Evolutionary conservation across 2,113 vertebrate genomes (phyloP).

Genomic region (Ploceus nigricollis): DNA sequence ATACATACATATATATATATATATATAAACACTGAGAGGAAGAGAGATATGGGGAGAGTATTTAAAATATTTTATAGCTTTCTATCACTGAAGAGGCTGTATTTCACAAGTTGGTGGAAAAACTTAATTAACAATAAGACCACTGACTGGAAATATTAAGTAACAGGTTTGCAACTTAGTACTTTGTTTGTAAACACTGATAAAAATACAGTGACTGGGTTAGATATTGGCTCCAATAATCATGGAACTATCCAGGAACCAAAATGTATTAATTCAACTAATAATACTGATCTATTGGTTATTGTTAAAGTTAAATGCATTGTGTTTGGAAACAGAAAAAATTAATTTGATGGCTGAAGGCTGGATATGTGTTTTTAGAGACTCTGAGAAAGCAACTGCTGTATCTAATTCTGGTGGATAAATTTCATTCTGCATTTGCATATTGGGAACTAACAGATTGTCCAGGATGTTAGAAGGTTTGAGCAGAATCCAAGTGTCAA

Average conservation of each 20-base stretch:
- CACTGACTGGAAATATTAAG: not conserved
- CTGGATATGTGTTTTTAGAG: not conserved
- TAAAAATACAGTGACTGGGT: not conserved
- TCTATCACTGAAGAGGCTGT: not conserved
- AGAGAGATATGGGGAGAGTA: not conserved
- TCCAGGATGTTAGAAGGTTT: not conserved
- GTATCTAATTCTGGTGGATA: not conserved
- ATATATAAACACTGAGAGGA: fast-evolving
- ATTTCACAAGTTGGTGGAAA: not conserved
- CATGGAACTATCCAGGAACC: not conserved
- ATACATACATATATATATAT: fast-evolving
- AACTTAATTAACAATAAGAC: not conserved
- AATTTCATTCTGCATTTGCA: not conserved
- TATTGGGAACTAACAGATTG: not conserved
- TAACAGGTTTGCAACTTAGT: not conserved
- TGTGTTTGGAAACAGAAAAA: not conserved
- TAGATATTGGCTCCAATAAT: not conserved
- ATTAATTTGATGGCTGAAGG: not conserved
- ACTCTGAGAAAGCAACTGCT: not conserved
- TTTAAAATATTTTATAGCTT: not conserved
- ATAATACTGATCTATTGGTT: not conserved
- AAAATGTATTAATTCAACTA: not conserved
- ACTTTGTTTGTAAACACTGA: not conserved
- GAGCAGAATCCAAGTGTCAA: not conserved
- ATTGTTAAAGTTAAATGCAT: not conserved